Base-by-base conservation (phyloP, 2,797 vertebrate species). In the Coregonus suidteri region DNA sequence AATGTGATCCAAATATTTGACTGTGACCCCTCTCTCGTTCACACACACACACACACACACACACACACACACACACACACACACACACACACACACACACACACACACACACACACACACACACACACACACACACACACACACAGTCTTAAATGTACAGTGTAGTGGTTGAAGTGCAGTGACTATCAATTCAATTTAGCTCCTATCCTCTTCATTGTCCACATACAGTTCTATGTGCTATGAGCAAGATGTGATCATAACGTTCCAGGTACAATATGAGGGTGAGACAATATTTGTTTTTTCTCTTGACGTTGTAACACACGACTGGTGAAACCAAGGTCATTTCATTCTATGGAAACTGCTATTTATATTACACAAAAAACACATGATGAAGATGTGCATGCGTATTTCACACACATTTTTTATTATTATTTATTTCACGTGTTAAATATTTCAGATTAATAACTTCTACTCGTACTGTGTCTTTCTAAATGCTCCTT, bases 141-240 rank as follows among this genome's bases (percentile, higher is more conserved):
- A 80, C 73, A 81, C 75, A 31, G 53, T 76, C 16, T 20, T 78
- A 25, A 18, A 78, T 80, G 76, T 72, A 76, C 34, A 20, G 34
- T 64, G 73, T 37, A 41, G 56, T 64, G 35, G 56, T 41, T 70
- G 3, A 62, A 47, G 18, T 37, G 20, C 68, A 51, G 37, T 74
- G 30, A 64, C 13, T 25, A 74, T 62, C 54, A 74, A 41, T 41
- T 14, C 53, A 59, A 54, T 34, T 59, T n/a, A 41, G 41, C 41
- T 41, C 41, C 41, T 4, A 35, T 59, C 73, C 7, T 62, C 37
- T 41, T 41, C 37, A 7, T 62, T 37, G 53, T 41, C 77, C 77
- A 77, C 53, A 56, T 66, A 73, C 82, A 83, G 35, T 71, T 79
- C 71, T 82, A 74, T 75, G 70, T 73, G 47, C 75, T 76, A 41